Evolutionary conservation across 1,140 invertebrate genomes (phyloP).

Genomic region (Drosophila littoralis): DNA sequence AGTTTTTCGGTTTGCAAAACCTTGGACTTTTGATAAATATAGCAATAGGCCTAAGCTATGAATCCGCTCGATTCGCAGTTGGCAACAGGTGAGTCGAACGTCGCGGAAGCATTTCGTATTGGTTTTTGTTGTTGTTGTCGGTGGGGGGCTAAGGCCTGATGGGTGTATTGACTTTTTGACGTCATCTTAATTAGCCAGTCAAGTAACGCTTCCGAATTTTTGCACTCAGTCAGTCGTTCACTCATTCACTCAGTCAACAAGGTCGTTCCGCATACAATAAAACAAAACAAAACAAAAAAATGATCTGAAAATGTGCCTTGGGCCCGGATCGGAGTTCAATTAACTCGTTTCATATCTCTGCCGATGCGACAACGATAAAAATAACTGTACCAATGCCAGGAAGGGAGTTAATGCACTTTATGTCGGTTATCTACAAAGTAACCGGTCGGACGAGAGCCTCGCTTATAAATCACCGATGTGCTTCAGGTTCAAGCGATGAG

Average conservation of each 20-base stretch:
- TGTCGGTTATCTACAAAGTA: constrained; percentile 38
- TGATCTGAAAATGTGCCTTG: constrained; percentile 18
- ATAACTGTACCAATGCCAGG: constrained; percentile 79
- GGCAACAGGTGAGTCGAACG: constrained; percentile 1
- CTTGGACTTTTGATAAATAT: constrained; percentile 19
- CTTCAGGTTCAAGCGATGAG: constrained; percentile 64
- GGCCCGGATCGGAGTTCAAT: constrained; percentile 67
- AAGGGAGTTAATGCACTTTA: constrained; percentile 76
- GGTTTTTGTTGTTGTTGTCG: no score
- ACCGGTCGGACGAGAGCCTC: constrained; percentile 40
- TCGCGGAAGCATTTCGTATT: neutral
- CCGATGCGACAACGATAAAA: constrained; percentile 32
- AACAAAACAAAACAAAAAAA: neutral
- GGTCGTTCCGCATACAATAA: constrained; percentile 73
- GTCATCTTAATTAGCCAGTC: constrained; percentile 41
- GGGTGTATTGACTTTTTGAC: constrained; percentile 57
- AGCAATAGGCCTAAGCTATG: constrained; percentile 9
- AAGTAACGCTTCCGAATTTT: constrained; percentile 46
- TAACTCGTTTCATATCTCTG: constrained; percentile 52
- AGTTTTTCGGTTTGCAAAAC: constrained; percentile 26
- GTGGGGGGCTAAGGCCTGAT: constrained; percentile 38
- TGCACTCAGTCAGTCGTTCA: constrained; percentile 44
- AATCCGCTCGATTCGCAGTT: neutral
- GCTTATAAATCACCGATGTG: constrained; percentile 28
- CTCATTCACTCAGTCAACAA: constrained; percentile 59